phyloP scores from a whole-genome alignment of 2,797 vertebrate genomes.

The Trichosurus vulpecula region DNA sequence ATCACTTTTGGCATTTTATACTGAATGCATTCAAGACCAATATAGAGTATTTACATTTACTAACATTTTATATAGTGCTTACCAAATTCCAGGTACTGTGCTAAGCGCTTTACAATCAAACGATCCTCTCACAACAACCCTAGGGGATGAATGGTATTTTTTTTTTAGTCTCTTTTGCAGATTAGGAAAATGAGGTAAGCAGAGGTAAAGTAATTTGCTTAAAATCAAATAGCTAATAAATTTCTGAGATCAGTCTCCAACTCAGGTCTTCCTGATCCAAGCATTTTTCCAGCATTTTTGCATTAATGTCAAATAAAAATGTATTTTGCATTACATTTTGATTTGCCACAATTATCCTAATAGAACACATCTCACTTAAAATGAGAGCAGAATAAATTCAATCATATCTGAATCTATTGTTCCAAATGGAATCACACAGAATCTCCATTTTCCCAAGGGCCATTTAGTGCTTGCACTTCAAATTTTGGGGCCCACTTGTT shows the following conservation, averaged over 20 bases:
- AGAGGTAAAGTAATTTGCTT: not conserved
- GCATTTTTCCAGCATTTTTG: not conserved
- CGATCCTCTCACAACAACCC: not conserved
- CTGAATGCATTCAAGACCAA: not conserved
- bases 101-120: not conserved
- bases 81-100: not conserved
- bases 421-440: not conserved
- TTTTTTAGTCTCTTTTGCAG: not conserved
- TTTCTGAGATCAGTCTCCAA: not conserved
- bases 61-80: not conserved
- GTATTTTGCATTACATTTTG: not conserved
- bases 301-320: not conserved
- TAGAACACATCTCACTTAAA: not conserved
- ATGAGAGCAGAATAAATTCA: not conserved
- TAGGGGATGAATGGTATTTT: not conserved
- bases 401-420: not conserved
- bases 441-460: not conserved
- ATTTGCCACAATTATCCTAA: not conserved
- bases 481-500: not conserved
- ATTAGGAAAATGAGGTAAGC: not conserved
- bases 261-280: not conserved
- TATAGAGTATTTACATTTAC: not conserved
- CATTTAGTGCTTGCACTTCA: not conserved
- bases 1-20: not conserved
- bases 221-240: not conserved